phyloP scores from a whole-genome alignment of 2,888 invertebrate genomes.

The Eledona agricola region DNA sequence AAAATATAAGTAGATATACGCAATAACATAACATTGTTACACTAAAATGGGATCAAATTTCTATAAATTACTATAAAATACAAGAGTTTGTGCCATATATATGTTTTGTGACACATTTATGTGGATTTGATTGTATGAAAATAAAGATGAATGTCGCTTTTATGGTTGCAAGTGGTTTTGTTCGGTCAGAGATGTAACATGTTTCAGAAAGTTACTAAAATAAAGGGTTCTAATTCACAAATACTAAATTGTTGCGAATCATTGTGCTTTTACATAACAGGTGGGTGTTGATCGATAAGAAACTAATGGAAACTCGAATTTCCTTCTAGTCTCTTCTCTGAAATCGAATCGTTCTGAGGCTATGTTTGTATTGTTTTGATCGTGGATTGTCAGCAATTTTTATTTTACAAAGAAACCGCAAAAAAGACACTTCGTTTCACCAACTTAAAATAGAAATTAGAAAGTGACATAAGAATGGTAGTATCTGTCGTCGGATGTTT shows the following conservation, averaged over 20 bases:
- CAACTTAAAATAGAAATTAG: no score
- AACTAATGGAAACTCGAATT: no score
- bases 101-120: conserved; percentile 12
- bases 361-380: conserved; percentile 27
- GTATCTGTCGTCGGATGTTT: no score
- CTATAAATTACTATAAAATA: conserved; percentile 10
- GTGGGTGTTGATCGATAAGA: no score
- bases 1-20: conserved; percentile 17
- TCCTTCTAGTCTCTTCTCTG: conserved; percentile 13
- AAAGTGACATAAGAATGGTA: no score
- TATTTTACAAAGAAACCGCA: conserved; percentile 17
- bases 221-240: no score
- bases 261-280: no score
- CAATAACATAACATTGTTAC: conserved; percentile 21
- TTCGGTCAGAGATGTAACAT: no score
- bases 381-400: conserved; percentile 14
- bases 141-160: no score
- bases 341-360: conserved; percentile 26
- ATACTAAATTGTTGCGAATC: no score
- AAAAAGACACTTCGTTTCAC: conserved; percentile 10
- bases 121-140: conserved; percentile 21
- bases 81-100: conserved; percentile 6
- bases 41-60: conserved; percentile 5
- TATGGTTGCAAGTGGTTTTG: no score
- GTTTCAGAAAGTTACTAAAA: no score